Conservation (phyloP, 2,888 invertebrate genomes). For the Drosophila mulleri region DNA sequence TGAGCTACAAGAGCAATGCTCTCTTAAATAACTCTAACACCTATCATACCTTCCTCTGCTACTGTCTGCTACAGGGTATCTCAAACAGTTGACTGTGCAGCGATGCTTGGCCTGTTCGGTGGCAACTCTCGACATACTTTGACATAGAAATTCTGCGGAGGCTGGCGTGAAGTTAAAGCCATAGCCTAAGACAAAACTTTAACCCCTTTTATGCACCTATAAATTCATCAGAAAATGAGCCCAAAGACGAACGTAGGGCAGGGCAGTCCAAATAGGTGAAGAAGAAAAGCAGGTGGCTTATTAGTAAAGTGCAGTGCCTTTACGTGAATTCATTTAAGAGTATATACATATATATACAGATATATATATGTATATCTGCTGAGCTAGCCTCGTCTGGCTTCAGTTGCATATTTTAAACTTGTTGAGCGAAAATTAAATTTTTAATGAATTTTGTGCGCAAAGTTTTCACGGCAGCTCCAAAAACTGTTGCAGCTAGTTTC, state of each 20-base stretch:
- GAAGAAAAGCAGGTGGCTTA: conserved; percentile 47
- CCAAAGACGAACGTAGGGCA: conserved; percentile 28
- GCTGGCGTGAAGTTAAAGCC: conserved; percentile 19
- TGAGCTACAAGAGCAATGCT: too few relatives aligned
- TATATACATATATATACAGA: not conserved
- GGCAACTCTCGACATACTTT: conserved; percentile 65
- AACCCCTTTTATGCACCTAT: conserved; percentile 16
- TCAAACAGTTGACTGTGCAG: conserved; percentile 69
- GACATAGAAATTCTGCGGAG: conserved; percentile 58
- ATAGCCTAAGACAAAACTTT: conserved; percentile 28
- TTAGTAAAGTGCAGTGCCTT: conserved; percentile 69
- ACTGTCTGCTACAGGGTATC: conserved; percentile 30
- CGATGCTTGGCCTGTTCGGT: conserved; percentile 54
- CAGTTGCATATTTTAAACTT: conserved; percentile 61
- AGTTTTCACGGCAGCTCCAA: conserved; percentile 58
- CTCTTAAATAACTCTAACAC: too few relatives aligned
- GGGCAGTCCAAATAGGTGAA: conserved; percentile 16
- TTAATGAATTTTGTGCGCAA: conserved; percentile 72
- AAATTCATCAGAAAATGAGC: conserved; percentile 42
- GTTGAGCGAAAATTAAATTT: conserved; percentile 78
- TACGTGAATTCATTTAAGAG: conserved; percentile 9
- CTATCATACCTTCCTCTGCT: not conserved
- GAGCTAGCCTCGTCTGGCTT: conserved; percentile 19
- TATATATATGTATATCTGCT: not conserved
- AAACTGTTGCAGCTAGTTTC: conserved; percentile 24